Conservation (phyloP, 2,113 vertebrate species). For the Engystomops pustulosus region DNA sequence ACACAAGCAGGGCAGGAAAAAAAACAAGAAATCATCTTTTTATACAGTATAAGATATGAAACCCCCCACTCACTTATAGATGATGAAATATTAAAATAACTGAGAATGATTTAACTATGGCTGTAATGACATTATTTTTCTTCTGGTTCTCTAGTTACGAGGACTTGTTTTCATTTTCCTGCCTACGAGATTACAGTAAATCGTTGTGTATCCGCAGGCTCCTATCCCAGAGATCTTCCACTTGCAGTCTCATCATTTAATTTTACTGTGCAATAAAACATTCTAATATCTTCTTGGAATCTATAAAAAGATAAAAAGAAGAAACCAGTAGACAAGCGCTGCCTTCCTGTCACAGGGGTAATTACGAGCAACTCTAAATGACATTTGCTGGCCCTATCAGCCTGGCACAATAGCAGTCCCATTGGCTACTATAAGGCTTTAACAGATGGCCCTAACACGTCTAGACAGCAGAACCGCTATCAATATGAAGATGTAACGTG, state of each 20-base stretch:
- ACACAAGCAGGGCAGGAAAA: no score
- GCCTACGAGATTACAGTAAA: not conserved
- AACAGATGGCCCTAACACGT: constrained; percentile 46
- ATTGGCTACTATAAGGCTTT: constrained; percentile 36
- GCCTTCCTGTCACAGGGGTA: constrained; percentile 6
- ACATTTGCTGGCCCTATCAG: constrained; percentile 25
- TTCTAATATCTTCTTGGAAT: constrained; percentile 11
- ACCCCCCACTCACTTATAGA: no score
- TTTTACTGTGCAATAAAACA: constrained; percentile 51
- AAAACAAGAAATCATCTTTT: no score
- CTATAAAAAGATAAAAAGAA: constrained; percentile 10
- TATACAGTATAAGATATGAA: no score
- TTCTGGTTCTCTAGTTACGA: not conserved
- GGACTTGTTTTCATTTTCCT: constrained; percentile 6
- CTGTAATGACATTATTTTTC: not conserved
- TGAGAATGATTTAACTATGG: no score
- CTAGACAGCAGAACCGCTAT: constrained; percentile 13
- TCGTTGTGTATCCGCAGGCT: not conserved
- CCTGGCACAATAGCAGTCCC: not conserved
- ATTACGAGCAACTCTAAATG: constrained; percentile 32
- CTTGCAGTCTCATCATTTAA: constrained; percentile 13
- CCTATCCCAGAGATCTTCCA: constrained; percentile 10
- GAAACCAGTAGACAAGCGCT: not conserved
- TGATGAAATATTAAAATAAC: no score
- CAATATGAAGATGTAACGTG: constrained; percentile 17